Evolutionary conservation across 2,888 invertebrate genomes (phyloP).

Genomic region (Steinernema hermaphroditum): DNA sequence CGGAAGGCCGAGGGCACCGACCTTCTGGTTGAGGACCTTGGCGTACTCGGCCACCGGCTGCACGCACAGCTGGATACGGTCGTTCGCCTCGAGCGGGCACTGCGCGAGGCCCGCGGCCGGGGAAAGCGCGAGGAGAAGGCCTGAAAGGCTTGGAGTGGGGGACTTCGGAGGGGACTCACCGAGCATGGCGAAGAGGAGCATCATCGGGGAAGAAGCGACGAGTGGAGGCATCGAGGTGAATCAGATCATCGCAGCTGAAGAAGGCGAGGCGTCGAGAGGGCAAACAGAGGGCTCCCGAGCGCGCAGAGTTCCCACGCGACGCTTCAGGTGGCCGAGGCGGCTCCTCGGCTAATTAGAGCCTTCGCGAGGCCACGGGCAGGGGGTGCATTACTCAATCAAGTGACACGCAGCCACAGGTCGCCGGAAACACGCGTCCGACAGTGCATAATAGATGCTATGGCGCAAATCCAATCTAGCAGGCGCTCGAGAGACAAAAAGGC

Average conservation of each 20-base stretch:
- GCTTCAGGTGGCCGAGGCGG: constrained; percentile 9
- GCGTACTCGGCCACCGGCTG: constrained; percentile 66
- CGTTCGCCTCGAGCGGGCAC: constrained; percentile 55
- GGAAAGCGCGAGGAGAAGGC: background rate
- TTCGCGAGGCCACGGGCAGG: background rate
- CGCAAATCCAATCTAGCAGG: constrained; percentile 28
- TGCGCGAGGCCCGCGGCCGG: constrained; percentile 5
- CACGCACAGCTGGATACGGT: constrained; percentile 63
- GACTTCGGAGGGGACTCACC: background rate
- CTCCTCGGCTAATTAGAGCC: constrained; percentile 23
- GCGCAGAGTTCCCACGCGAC: constrained; percentile 23
- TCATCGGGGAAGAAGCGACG: background rate
- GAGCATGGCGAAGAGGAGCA: background rate
- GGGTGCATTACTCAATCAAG: constrained; percentile 20
- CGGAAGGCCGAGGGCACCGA: no score
- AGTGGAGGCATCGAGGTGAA: background rate
- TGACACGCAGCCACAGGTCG: constrained; percentile 13
- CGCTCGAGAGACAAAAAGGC: constrained; percentile 28
- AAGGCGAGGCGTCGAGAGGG: background rate
- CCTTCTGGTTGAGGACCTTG: constrained; percentile 61
- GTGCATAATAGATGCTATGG: constrained; percentile 20
- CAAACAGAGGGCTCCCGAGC: background rate
- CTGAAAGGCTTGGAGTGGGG: background rate
- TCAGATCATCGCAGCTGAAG: constrained; percentile 18
- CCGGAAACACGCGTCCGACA: background rate